Conservation (phyloP, 2,113 vertebrate species). For the Cyphomyrus discorhynchus region DNA sequence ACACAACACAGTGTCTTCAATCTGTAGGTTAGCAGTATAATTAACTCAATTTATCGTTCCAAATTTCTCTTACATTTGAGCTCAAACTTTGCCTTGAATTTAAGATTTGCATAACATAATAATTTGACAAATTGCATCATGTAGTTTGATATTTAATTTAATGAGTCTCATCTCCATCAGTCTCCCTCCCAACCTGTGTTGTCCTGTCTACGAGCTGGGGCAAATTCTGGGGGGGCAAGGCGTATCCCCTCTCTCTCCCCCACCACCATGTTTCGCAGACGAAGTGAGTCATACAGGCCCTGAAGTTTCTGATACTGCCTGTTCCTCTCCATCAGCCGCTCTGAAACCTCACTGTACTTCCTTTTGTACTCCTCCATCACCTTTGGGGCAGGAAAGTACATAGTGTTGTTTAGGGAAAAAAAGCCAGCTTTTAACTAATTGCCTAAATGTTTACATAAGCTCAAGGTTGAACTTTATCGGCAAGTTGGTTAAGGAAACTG, state of each 20-base stretch:
- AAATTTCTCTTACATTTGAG: not conserved
- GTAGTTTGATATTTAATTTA: not conserved
- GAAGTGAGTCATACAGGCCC: slow-evolving; percentile 76
- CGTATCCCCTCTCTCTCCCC: slow-evolving; percentile 39
- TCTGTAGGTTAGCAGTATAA: not conserved
- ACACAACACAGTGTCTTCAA: not conserved
- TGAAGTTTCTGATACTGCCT: slow-evolving; percentile 81
- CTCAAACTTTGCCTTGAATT: not conserved
- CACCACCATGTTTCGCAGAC: slow-evolving; percentile 70
- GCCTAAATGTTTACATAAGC: not conserved
- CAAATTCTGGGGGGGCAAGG: slow-evolving; percentile 27
- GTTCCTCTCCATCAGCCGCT: slow-evolving; percentile 81
- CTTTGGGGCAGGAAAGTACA: slow-evolving; percentile 29
- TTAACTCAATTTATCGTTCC: not conserved
- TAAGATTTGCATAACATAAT: not conserved
- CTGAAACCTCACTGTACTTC: slow-evolving; percentile 79
- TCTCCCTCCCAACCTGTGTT: not conserved
- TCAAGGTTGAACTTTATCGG: not conserved
- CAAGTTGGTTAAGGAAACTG: not conserved
- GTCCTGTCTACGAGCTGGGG: slow-evolving; percentile 34
- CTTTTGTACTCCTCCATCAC: slow-evolving; percentile 81
- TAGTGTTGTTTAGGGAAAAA: not conserved
- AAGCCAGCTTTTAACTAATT: not conserved
- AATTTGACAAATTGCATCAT: not conserved
- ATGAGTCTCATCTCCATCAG: slow-evolving; percentile 8